Evolutionary conservation across 2,888 invertebrate species (phyloP), one percentile per base, ranked within the genome.

Genomic region (Trimorus sp.): DNA sequence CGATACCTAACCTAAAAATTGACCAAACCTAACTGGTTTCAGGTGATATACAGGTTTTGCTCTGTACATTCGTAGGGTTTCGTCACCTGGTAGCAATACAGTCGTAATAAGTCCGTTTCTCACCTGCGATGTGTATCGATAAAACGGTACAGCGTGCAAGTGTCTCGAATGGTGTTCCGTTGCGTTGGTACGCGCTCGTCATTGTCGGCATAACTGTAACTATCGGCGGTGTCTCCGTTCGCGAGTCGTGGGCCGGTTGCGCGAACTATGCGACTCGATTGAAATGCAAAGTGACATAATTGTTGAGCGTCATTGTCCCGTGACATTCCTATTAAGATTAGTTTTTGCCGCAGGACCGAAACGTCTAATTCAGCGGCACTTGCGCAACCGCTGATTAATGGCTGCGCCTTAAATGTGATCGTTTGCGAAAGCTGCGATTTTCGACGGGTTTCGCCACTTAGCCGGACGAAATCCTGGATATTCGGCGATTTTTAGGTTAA

Each of bases 241-340:
- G 45, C n/a, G 9, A n/a, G 49, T 49, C 66, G 75, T 66, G 66
- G 49, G 75, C 48, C 37, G 36, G 45, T 45, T 45, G 12, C 42
- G 15, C 68, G 26, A 56, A 12, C 38, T 38, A 15, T 60, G 75
- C 45, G 36, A 9, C 59, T 38, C 76, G 71, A 81, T 77, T 73
- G 71, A 76, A 81, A 73, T 77, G 76, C 73, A 68, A 77, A 81
- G 76, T 81, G 76, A 77, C 68, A 81, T 81, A 81, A 81, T 81
- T 81, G 76, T 36, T 63, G 68, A 76, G 68, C 69, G 76, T 77
- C 63, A 77, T 77, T 77, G 69, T 69, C 62, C 68, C 54, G 53
- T 60, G 59, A 66, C 66, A 75, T 75, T 75, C 66, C 66, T 75
- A 75, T 66, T 75, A 14, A 75, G 75, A 75, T 75, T 66, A 75